Evolutionary conservation across 2,113 vertebrate species (phyloP).

Genomic region (Phylloscopus trochiloides): DNA sequence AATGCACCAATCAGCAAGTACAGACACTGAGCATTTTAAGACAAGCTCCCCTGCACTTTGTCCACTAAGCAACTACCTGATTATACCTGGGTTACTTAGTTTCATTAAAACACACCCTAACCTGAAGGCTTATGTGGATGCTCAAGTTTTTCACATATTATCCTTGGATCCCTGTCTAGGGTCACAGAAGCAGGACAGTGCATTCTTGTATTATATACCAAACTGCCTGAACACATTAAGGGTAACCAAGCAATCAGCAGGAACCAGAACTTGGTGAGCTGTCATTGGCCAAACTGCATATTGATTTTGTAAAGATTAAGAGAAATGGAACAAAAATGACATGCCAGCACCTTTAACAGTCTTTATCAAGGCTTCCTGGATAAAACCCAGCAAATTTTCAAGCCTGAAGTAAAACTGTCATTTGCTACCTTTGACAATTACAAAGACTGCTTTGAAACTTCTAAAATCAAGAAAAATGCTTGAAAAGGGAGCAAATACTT

Average conservation of each 20-base stretch:
- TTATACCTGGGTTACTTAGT: rapidly evolving
- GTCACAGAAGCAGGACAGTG: neutral
- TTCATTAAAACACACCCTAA: neutral
- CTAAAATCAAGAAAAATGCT: neutral
- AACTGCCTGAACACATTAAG: neutral
- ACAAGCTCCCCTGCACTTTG: neutral
- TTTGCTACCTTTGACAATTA: neutral
- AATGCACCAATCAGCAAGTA: neutral
- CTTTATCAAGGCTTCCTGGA: neutral
- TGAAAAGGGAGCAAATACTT: neutral
- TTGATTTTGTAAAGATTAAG: neutral
- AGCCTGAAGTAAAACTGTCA: neutral
- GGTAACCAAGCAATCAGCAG: neutral
- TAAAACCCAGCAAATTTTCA: neutral
- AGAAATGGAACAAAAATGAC: neutral
- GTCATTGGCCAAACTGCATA: neutral
- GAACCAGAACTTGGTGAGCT: neutral
- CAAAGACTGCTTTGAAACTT: neutral
- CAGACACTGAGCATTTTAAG: neutral
- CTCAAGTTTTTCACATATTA: neutral
- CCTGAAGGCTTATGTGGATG: neutral
- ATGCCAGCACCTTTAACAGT: neutral
- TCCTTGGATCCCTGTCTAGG: neutral
- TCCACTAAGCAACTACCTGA: neutral
- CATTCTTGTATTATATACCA: neutral